Evolutionary conservation across 2,797 vertebrate genomes (phyloP).

Genomic region (Graptemys geographica): DNA sequence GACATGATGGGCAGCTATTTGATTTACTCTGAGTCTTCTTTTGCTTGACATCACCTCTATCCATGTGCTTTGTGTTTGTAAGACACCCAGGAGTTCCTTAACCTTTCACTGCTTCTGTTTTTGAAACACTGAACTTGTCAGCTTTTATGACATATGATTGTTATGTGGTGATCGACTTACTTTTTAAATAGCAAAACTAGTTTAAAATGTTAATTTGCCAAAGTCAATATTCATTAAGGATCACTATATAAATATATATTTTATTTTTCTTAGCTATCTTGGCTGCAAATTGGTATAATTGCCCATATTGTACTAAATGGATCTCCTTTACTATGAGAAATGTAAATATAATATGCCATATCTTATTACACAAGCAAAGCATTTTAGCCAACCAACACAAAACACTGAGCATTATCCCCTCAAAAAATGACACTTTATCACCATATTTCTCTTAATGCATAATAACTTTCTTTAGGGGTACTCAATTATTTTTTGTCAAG

Average conservation of each 20-base stretch:
- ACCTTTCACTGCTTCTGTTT: neutral
- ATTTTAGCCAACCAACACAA: neutral
- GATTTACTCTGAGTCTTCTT: neutral
- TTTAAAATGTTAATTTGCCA: conserved; percentile 29
- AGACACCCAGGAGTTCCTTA: neutral
- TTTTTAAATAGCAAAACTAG: conserved; percentile 17
- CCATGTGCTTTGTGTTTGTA: neutral
- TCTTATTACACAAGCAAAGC: neutral
- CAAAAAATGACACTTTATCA: neutral
- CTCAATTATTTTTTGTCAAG: neutral
- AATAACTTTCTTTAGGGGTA: neutral
- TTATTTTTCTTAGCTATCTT: conserved; percentile 23
- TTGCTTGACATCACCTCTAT: neutral
- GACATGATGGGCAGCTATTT: neutral
- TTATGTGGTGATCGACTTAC: neutral
- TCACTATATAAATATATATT: neutral
- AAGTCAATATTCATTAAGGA: conserved; percentile 18
- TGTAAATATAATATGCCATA: neutral
- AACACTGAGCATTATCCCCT: neutral
- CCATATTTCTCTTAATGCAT: neutral
- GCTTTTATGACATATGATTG: neutral
- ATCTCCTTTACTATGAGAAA: neutral
- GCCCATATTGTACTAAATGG: conserved; percentile 17
- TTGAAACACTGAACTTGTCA: neutral
- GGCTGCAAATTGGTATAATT: neutral